Conservation (phyloP, 2,113 vertebrate species). For the Mellivora capensis region DNA sequence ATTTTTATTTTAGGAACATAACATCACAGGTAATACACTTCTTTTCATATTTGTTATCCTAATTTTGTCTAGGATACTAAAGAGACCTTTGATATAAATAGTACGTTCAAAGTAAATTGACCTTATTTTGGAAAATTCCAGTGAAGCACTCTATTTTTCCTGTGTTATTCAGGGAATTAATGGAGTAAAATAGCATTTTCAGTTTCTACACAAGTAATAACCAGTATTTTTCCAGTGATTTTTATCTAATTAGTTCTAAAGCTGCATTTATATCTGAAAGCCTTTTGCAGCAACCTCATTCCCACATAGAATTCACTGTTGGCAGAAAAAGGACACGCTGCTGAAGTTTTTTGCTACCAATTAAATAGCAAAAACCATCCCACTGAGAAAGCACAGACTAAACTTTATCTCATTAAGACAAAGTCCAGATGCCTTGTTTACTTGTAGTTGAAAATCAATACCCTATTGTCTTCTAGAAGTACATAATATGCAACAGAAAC, state of each 20-base stretch:
- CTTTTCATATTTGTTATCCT: slow-evolving; percentile 10
- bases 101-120: slow-evolving; percentile 46
- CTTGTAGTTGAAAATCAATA: slow-evolving; percentile 64
- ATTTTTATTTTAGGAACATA: slow-evolving; percentile 47
- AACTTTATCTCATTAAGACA: slow-evolving; percentile 79
- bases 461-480: slow-evolving; percentile 60
- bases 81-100: slow-evolving; percentile 56
- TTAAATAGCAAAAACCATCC: slow-evolving; percentile 73
- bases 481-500: slow-evolving; percentile 64
- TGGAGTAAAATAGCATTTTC: slow-evolving; percentile 30
- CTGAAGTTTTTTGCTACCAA: slow-evolving; percentile 73
- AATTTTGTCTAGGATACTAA: background rate
- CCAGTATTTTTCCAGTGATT: slow-evolving; percentile 43
- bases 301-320: slow-evolving; percentile 57
- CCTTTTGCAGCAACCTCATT: slow-evolving; percentile 63
- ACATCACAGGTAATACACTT: background rate
- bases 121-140: slow-evolving; percentile 48
- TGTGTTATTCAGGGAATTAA: slow-evolving; percentile 25
- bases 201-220: slow-evolving; percentile 49
- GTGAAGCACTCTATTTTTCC: background rate
- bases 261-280: slow-evolving; percentile 60
- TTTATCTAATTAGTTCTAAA: slow-evolving; percentile 76
- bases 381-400: slow-evolving; percentile 68
- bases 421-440: slow-evolving; percentile 77
- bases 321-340: slow-evolving; percentile 69